Evolutionary conservation across 2,797 vertebrate species (phyloP), one percentile per base, ranked within the genome.

Genomic region (Squalus acanthias): DNA sequence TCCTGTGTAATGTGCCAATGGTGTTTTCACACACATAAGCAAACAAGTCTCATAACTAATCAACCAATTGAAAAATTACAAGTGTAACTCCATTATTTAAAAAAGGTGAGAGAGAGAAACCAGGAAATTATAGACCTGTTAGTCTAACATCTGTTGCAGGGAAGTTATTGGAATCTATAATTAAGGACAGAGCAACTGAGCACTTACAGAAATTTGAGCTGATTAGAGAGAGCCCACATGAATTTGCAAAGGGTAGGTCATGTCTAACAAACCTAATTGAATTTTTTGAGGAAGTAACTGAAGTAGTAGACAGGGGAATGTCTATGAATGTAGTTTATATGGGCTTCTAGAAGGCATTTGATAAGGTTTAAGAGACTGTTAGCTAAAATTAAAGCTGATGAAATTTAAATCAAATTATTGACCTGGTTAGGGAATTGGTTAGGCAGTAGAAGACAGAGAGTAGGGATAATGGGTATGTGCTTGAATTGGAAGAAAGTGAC

Each of bases 31-130:
- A 57, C 91, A 46, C 7, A 69, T 69, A 93, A 69, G n/a, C 91
- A 65, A 92, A 65, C 33, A 93, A 93, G n/a, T 93, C 9, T 93
- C 91, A 69, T 22, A 93, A 69, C n/a, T 69, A 93, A 69, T 63
- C 22, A 93, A 93, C 17, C n/a, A 69, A 69, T 69, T 93, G 91
- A 93, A 93, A 85, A 20, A 85, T 46, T 85, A 93, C 33, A 67
- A 93, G 63, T 93, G 63, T 39, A 93, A 67, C 65, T n/a, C 88
- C 26, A 93, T 93, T 93, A 93, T 93, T 93, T 93, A 93, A 93
- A 60, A 22, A 67, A 82, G 13, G 76, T 82, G n/a, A 67, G 17
- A 46, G 39, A 67, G n/a, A 93, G 91, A 93, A 67, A 93, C 63
- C n/a, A 67, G 17, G 65, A 46, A 67, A 69, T 93, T 24, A 67